These are phyloP conservation scores for Trichacis sp. DNA, from an alignment of 2,888 invertebrate species.

Conservation along the genomic window DNA sequence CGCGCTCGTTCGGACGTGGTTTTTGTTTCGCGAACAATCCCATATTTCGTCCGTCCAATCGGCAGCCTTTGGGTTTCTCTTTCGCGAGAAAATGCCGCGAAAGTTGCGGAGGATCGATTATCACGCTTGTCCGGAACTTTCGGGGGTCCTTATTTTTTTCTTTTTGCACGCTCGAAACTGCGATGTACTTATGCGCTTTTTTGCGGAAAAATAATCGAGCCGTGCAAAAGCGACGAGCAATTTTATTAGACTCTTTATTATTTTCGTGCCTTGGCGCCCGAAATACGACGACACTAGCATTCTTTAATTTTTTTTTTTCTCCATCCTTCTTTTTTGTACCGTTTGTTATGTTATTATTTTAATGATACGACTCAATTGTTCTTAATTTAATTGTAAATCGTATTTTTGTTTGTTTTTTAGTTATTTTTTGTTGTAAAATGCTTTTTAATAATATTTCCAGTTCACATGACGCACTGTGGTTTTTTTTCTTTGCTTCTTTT, in stretches of 20 bases:
- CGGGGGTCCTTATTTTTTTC: constrained; percentile 7
- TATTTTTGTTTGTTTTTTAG: constrained; percentile 70
- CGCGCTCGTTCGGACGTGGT: too few relatives aligned
- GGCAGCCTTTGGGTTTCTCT: neutral
- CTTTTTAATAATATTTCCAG: constrained; percentile 70
- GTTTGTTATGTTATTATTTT: constrained; percentile 70
- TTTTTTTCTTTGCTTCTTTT: constrained; percentile 49
- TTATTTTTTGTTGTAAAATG: constrained; percentile 70
- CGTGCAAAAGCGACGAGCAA: neutral
- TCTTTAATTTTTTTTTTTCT: constrained; percentile 46
- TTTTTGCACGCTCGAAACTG: neutral
- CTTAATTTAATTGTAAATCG: constrained; percentile 70
- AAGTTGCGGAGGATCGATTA: constrained; percentile 24
- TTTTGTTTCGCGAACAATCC: too few relatives aligned
- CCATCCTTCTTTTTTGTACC: constrained; percentile 63
- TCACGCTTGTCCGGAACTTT: constrained; percentile 26
- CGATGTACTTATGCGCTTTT: constrained; percentile 1
- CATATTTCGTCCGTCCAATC: constrained; percentile 2
- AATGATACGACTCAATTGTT: constrained; percentile 67
- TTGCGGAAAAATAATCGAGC: neutral
- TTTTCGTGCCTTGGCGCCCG: too few relatives aligned
- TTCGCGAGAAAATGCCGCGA: neutral
- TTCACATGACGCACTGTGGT: constrained; percentile 65
- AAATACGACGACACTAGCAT: constrained; percentile 45
- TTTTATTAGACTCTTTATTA: too few relatives aligned